Evolutionary conservation across 2,797 vertebrate genomes (phyloP).

Genomic region (Chiloscyllium punctatum): DNA sequence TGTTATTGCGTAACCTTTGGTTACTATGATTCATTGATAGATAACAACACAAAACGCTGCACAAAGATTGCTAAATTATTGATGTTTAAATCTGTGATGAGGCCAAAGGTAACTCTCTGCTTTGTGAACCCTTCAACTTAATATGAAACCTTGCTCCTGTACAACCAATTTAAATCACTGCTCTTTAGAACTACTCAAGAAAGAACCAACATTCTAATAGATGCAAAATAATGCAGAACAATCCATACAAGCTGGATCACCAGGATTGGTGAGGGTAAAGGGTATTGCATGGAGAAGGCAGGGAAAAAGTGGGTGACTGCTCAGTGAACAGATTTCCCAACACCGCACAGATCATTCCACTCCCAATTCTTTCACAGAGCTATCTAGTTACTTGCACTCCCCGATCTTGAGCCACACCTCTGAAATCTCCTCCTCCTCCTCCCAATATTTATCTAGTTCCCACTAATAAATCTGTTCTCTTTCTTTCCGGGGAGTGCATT

Average conservation of each 20-base stretch:
- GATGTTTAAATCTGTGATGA: background rate
- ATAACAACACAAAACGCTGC: background rate
- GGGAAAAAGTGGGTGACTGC: background rate
- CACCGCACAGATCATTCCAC: too few relatives aligned
- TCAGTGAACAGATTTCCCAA: background rate
- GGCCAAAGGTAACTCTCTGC: background rate
- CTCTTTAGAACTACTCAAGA: background rate
- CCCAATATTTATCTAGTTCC: background rate
- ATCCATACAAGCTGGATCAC: background rate
- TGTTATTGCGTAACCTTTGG: constrained; percentile 1
- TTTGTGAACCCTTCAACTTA: background rate
- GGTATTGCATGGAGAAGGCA: background rate
- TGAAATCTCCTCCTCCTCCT: background rate
- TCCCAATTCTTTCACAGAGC: background rate
- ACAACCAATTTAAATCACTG: background rate
- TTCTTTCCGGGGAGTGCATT: background rate
- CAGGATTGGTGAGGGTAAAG: too few relatives aligned
- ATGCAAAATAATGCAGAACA: background rate
- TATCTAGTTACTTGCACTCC: background rate
- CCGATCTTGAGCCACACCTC: background rate
- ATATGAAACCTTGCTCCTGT: background rate
- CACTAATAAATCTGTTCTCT: background rate
- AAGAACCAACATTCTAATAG: background rate
- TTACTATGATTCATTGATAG: background rate
- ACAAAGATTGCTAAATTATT: background rate